Evolutionary conservation across 2,888 invertebrate species (phyloP), one percentile per base, ranked within the genome.

Genomic region (Hylaea fasciaria): DNA sequence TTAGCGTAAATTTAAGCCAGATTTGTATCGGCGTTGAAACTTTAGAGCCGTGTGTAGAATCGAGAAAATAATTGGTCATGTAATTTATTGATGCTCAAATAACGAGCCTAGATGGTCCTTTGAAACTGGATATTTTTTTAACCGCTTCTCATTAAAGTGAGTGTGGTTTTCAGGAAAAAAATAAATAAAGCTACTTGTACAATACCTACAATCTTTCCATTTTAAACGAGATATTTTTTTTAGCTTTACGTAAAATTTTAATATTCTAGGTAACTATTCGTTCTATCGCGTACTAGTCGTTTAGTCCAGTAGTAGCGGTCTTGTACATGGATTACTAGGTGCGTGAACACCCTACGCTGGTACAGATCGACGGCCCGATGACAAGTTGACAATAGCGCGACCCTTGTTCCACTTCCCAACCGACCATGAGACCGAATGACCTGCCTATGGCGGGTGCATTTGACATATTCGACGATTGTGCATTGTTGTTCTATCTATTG

Each of bases 1-100:
- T 59, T 53, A 53, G 40, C 58, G 53, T 48, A 47, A 58, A 59
- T 51, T 57, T 47, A 17, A 52, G 59, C 39, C 44, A 59, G 53
- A 54, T 44, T 59, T 45, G 16, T 54, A 59, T 54, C 32, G 59
- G 40, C 37, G 58, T 35, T n/a, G 59, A 59, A 59, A 58, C 52
- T 58, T 58, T 17, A 37, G 35, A 43, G 35, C 43, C 53, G 43
- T 47, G 17, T 28, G 12, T 29, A 39, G 13, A 35, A 2, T 13
- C 11, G 16, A n/a, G 44, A 17, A 22, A 47, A 58, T 35, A 48
- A 57, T 57, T 45, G 39, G 35, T 47, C 41, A 47, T 46, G 28
- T 46, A 51, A 47, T 52, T 57, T 51, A 57, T 47, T 57, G 51
- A 51, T 32, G 46, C 40, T 57, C 12, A 51, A 51, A 47, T 57